A percentile compares a stretch with the other conserved stretches of the same genome.
Conservation (phyloP, 37 sponge, comb jelly and placozoan genomes). For the Cladorhizidae sp. region DNA sequence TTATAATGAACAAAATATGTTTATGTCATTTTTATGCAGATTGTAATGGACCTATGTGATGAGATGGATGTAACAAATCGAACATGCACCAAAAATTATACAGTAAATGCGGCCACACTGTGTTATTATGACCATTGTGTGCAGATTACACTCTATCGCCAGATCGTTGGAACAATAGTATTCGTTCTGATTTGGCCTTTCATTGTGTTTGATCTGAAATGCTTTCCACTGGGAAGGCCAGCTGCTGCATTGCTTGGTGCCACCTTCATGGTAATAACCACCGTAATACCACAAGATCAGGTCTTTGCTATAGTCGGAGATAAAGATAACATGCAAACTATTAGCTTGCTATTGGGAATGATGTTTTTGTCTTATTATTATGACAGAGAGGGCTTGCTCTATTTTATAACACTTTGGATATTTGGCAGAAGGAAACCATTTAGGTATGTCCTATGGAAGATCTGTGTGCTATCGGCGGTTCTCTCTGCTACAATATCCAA, state of each 20-base stretch:
- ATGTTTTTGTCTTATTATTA: constrained; percentile 86
- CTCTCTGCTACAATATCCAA: constrained; percentile 85
- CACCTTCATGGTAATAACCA: constrained; percentile 70
- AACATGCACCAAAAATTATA: no score
- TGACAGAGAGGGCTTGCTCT: constrained; percentile 80
- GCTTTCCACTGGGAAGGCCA: constrained; percentile 79
- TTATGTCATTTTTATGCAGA: no score
- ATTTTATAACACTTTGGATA: constrained; percentile 48
- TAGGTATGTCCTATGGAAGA: constrained; percentile 70
- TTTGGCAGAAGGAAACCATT: constrained; percentile 55
- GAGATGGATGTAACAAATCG: no score
- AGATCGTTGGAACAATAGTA: constrained; percentile 67
- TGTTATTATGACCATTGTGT: constrained; percentile 3
- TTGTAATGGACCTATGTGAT: no score
- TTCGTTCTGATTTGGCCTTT: constrained; percentile 87
- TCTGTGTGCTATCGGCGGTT: constrained; percentile 67
- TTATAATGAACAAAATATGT: no score
- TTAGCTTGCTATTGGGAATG: constrained; percentile 86
- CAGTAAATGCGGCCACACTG: no score
- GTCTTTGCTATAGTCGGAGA: constrained; percentile 63
- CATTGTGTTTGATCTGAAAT: constrained; percentile 84
- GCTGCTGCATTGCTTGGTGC: constrained; percentile 79
- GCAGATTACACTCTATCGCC: constrained; percentile 30
- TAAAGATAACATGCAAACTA: constrained; percentile 70
- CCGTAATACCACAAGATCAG: constrained; percentile 62